Evolutionary conservation across 2,888 invertebrate species (phyloP).

Genomic region (Gastrophysa polygoni): DNA sequence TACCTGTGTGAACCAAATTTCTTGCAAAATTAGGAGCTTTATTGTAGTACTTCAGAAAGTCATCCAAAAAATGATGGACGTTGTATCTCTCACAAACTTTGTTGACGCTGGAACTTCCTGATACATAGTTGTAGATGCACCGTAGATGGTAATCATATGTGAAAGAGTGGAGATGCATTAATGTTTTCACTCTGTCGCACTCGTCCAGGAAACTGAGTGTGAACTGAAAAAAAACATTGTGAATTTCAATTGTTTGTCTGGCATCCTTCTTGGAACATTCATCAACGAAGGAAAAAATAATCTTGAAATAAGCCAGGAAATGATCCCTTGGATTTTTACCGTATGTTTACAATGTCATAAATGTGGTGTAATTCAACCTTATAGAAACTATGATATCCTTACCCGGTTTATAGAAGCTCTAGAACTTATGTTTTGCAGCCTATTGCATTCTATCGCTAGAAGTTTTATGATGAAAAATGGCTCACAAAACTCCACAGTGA

Average conservation of each 20-base stretch:
- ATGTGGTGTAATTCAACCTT: neutral
- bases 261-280: too few relatives aligned
- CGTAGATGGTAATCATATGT: constrained; percentile 78
- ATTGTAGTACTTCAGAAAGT: constrained; percentile 78
- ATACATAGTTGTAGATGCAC: constrained; percentile 69
- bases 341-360: too few relatives aligned
- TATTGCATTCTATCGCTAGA: constrained; percentile 68
- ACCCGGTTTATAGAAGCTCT: constrained; percentile 64
- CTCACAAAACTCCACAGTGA: constrained; percentile 71
- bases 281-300: neutral
- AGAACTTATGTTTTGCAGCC: constrained; percentile 63
- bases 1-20: constrained; percentile 74
- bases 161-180: constrained; percentile 78
- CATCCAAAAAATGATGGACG: constrained; percentile 73
- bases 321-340: too few relatives aligned
- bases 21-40: constrained; percentile 78
- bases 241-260: too few relatives aligned
- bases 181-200: constrained; percentile 71
- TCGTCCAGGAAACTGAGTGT: constrained; percentile 69
- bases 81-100: constrained; percentile 68
- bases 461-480: constrained; percentile 75
- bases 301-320: too few relatives aligned
- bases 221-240: constrained; percentile 57
- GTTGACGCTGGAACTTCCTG: constrained; percentile 62
- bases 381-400: constrained; percentile 33